Evolutionary conservation across 1,140 invertebrate species (phyloP), one percentile per base, ranked within the genome.

Genomic region (Trichogramma pretiosum): DNA sequence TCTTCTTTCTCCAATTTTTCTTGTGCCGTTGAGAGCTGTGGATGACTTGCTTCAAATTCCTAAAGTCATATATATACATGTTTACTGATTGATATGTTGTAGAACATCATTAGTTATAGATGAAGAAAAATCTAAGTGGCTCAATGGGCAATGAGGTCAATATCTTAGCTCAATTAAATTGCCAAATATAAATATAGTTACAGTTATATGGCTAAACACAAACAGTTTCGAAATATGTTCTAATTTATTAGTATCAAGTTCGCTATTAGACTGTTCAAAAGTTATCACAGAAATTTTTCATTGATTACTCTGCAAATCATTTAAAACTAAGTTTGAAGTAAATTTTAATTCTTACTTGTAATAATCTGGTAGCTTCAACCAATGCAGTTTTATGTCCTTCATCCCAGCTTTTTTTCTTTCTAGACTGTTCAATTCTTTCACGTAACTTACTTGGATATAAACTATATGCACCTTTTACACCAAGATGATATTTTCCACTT

Each of bases 1-100:
- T 99, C 89, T 65, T 98, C 94, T 64, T 92, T 92, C 21, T 79
- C 67, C 7, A 90, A 68, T 72, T 93, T 94, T 37, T 95, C 87
- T 51, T 85, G 77, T 52, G 78, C 58, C 52, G 72, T 78, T 22
- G 66, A 73, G 30, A 63, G 68, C 55, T 72, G 69, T 36, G 72
- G 59, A 65, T 73, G 73, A 61, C 81, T 80, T 53, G 67, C 66
- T 59, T 87, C 83, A 67, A 84, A 84, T 45, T 82, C 78, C 55
- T 73, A 43, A 16, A 30, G 35, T 24, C 14, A 50, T 23, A 50
- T 11, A 40, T 45, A 8, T 9, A 49, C 9, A 26, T 38, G 19
- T 34, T 32, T 45, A 40, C 34, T 18, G 13, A 40, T 39, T 45
- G 30, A 50, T 45, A 13, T 14, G 41, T 50, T 50, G 36, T 42